Evolutionary conservation across 2,113 vertebrate species (phyloP).

Genomic region (Anhinga rufa): DNA sequence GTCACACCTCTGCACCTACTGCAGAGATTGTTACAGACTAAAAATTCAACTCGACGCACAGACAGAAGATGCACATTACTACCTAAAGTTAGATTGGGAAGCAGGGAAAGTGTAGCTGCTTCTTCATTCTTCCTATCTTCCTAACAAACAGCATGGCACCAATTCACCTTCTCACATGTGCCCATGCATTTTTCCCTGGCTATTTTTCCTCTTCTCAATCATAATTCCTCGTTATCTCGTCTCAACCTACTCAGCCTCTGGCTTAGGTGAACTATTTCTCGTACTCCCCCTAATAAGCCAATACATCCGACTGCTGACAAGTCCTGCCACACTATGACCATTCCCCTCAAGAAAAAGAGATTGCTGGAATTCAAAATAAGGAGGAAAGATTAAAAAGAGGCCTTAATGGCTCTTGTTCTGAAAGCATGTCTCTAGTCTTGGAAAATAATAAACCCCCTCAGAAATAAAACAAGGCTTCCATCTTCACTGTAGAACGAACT

Average conservation of each 20-base stretch:
- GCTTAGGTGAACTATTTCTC: not conserved
- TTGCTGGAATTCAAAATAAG: not conserved
- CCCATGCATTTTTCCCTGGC: not conserved
- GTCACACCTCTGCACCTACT: not conserved
- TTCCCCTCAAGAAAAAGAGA: not conserved
- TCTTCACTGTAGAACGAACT: not conserved
- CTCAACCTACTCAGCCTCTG: not conserved
- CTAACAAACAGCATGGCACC: not conserved
- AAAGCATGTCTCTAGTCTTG: not conserved
- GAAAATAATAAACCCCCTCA: not conserved
- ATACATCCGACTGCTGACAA: not conserved
- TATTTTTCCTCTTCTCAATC: not conserved
- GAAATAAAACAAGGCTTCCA: not conserved
- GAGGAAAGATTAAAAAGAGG: not conserved
- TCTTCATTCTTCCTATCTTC: not conserved
- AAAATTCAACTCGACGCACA: not conserved
- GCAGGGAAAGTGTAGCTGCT: not conserved
- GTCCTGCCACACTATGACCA: not conserved
- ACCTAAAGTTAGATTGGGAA: not conserved
- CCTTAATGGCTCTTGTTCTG: not conserved
- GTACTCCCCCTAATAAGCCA: not conserved
- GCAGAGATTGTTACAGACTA: not conserved
- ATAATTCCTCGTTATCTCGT: not conserved
- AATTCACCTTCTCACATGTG: not conserved
- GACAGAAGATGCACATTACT: not conserved